Base-by-base conservation (phyloP, 2,888 invertebrate genomes). In the Heliconius ismenius region DNA sequence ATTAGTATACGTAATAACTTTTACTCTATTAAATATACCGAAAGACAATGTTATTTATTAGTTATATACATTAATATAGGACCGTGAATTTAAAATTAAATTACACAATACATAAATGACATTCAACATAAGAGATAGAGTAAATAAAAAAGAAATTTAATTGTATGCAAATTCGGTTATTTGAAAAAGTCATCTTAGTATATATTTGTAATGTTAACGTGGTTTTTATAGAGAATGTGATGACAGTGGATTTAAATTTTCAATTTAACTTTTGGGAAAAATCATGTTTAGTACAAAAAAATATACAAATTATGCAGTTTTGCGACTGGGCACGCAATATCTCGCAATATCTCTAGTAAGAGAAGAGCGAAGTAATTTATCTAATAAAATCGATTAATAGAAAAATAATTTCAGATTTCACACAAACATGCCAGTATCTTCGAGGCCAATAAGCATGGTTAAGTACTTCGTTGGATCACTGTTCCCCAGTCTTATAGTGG, bases 401-500 rank as follows among this genome's bases (percentile, higher is more conserved):
- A 39, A 67, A 15, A 67, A 24, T 24, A 4, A 95, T 75, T 97
- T 85, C 80, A 96, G 96, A 21, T 89, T 95, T 60, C 97, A 97
- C 85, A 88, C 95, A 43, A 97, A 96, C 85, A 95, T 97, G 95
- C 95, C 96, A 54, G 0, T 89, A 60, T 92, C 93, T 4, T 89
- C 90, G 63, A 87, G 85, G 79, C 80, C 82, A 3, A 86, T 89
- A 79, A 88, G 90, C 86, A 39, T 76, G 32, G 6, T 93, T 0
- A 94, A 92, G 86, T 82, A 88, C 54, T 0, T 95, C 0, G 10
- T 96, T 2, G 95, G 95, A 4, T 87, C 94, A 2, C 80, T 95
- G 21, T 91, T 94, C 43, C 96, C 96, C 0, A 89, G 87, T 75
- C 85, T 95, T 36, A 82, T 95, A 0, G 91, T 95, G 3, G 91